Conservation (phyloP, 2,113 vertebrate species). For the Cynoglossus semilaevis region DNA sequence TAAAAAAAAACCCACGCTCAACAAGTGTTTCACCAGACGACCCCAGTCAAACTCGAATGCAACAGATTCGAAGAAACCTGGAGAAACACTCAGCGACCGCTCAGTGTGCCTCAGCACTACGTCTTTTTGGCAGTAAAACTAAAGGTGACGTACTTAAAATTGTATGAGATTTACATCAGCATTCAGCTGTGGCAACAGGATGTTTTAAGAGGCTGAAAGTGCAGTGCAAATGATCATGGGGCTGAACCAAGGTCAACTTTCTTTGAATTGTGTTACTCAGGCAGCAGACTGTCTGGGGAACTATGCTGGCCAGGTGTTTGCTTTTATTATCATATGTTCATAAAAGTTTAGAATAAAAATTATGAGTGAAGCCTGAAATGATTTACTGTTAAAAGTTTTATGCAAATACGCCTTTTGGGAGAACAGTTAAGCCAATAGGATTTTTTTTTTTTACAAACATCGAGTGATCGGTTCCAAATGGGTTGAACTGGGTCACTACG, state of each 20-base stretch:
- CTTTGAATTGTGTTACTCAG: conserved; percentile 36
- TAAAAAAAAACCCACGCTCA: too few species aligned
- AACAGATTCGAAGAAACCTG: too few species aligned
- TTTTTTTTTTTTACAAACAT: neutral
- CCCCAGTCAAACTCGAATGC: too few species aligned
- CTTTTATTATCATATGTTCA: conserved; percentile 19
- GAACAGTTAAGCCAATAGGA: neutral
- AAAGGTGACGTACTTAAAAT: conserved; percentile 26
- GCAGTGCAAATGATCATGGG: conserved; percentile 39
- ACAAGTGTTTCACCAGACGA: too few species aligned
- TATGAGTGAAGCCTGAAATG: too few species aligned
- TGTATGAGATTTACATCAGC: conserved; percentile 18
- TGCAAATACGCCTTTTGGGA: neutral
- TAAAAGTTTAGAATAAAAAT: conserved; percentile 7
- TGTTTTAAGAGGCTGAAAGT: conserved; percentile 31
- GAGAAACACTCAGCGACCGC: neutral
- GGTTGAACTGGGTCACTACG: too few species aligned
- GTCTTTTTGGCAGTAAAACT: conserved; percentile 2
- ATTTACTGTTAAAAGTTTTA: too few species aligned
- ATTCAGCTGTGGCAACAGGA: conserved; percentile 17
- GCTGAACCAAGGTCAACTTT: conserved; percentile 39
- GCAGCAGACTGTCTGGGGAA: conserved; percentile 30
- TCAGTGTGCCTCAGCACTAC: conserved; percentile 2
- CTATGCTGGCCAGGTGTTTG: conserved; percentile 33
- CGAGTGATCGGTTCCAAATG: neutral